Conservation (phyloP, 2,113 vertebrate species). For the Clarias gariepinus region DNA sequence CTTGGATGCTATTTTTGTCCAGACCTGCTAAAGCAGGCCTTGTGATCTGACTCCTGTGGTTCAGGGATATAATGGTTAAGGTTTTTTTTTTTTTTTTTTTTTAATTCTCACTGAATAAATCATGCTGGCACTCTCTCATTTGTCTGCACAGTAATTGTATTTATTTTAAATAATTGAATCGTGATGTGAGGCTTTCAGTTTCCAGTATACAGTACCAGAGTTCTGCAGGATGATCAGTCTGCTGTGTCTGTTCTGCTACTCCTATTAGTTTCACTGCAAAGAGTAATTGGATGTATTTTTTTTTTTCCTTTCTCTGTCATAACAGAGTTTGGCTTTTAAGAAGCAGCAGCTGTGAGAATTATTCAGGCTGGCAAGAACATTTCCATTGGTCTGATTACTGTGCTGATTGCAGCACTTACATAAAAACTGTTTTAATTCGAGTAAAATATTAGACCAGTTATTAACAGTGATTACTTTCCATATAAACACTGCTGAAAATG, state of each 20-base stretch:
- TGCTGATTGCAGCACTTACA: background rate
- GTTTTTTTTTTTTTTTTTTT: no score
- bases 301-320: background rate
- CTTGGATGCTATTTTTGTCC: background rate
- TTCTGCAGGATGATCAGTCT: background rate
- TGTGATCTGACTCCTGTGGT: background rate
- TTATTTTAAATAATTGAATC: background rate
- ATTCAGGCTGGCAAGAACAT: slow-evolving; percentile 5
- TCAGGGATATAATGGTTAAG: background rate
- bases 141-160: background rate
- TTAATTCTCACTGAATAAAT: no score
- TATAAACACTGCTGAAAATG: background rate
- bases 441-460: background rate
- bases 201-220: background rate
- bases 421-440: background rate
- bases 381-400: background rate
- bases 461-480: background rate
- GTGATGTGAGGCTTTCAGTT: background rate
- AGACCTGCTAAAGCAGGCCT: background rate
- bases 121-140: background rate
- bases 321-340: background rate
- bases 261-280: background rate
- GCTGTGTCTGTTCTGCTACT: background rate
- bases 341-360: background rate
- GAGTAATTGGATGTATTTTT: background rate